These are phyloP conservation scores for Sclerodermus sp. DNA, from an alignment of 2,888 invertebrate genomes.

Conservation along the genomic window DNA sequence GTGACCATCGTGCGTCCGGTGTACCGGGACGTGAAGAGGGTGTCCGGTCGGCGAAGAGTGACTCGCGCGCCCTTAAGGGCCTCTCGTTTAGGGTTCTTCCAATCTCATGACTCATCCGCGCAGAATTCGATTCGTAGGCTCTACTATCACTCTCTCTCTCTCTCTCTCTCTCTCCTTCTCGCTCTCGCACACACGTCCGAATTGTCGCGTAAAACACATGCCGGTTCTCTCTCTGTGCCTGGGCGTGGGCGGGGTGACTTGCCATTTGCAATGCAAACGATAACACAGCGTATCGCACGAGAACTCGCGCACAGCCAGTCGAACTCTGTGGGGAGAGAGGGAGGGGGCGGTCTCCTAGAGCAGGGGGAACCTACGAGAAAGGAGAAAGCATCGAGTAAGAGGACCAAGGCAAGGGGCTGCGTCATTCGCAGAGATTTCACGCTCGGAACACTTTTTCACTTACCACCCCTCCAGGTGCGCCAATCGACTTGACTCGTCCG, in stretches of 20 bases:
- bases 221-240: constrained; percentile 23
- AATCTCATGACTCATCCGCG: constrained; percentile 30
- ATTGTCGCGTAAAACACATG: neutral
- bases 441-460: no score
- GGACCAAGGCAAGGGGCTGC: constrained; percentile 12
- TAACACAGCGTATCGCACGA: constrained; percentile 45
- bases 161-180: no score
- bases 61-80: constrained; percentile 3
- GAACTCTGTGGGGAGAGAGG: constrained; percentile 13
- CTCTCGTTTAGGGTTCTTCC: constrained; percentile 28
- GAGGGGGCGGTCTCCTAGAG: constrained; percentile 4
- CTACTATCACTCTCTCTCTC: constrained; percentile 9
- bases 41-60: constrained; percentile 10
- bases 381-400: constrained; percentile 14
- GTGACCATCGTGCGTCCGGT: constrained; percentile 31
- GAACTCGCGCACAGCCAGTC: constrained; percentile 23
- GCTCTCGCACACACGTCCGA: neutral
- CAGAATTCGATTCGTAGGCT: no score
- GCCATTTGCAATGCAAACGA: constrained; percentile 55
- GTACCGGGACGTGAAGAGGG: constrained; percentile 17
- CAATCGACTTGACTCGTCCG: no score
- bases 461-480: no score
- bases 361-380: constrained; percentile 9
- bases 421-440: neutral
- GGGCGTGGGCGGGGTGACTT: constrained; percentile 34